These are phyloP conservation scores for Lonchura striata DNA, from an alignment of 2,113 vertebrate species.

Conservation along the genomic window DNA sequence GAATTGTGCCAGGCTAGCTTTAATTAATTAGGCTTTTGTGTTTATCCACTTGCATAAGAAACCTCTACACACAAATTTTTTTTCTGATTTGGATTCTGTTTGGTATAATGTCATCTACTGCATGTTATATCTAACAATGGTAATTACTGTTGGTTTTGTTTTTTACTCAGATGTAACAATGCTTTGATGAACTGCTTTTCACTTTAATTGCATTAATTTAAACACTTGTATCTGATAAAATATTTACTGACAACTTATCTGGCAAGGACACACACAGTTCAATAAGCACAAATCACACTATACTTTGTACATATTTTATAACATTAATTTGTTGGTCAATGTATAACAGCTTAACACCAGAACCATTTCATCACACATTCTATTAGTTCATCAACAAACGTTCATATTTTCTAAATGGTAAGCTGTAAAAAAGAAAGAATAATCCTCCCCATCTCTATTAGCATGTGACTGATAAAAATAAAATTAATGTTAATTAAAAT, in stretches of 20 bases:
- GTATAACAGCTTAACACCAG: not conserved
- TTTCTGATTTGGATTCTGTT: not conserved
- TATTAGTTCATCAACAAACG: conserved; percentile 47
- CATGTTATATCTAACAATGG: not conserved
- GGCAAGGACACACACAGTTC: not conserved
- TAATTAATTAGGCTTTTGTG: not conserved
- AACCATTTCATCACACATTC: not conserved
- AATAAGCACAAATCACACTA: not conserved
- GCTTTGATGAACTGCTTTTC: conserved; percentile 50
- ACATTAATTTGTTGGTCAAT: conserved; percentile 58
- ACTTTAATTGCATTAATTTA: conserved; percentile 54
- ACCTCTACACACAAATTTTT: not conserved
- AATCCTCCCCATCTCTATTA: not conserved
- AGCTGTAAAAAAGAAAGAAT: not conserved
- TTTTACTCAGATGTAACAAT: conserved; percentile 36
- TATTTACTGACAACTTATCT: conserved; percentile 47
- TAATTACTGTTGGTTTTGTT: conserved; percentile 44
- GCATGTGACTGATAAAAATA: not conserved
- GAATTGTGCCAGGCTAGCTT: not conserved
- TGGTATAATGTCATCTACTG: not conserved
- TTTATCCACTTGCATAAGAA: not conserved
- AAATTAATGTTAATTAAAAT: conserved; percentile 47
- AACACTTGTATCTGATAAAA: conserved; percentile 51
- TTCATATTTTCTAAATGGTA: conserved; percentile 6
- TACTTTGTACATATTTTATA: conserved; percentile 48